Percentiles rank a stretch among this genome's conserved stretches.
These are phyloP conservation scores for Odontocerum albicorne DNA, from an alignment of 2,888 invertebrate genomes.

Conservation along the genomic window DNA sequence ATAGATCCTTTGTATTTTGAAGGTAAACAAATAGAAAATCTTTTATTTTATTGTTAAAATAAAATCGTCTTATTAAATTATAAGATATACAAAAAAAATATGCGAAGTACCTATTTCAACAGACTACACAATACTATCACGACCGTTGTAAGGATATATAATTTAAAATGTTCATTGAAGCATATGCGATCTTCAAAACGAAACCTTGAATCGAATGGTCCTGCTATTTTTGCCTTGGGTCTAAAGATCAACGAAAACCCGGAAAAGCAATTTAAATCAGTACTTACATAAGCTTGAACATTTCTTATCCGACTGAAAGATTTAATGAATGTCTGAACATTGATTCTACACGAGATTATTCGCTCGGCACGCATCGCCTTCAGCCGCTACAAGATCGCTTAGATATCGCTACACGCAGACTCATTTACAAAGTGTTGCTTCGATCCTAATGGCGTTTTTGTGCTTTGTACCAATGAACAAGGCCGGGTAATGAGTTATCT, in stretches of 20 bases:
- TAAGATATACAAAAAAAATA: too few species aligned
- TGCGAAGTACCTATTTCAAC: too few species aligned
- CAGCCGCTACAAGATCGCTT: constrained; percentile 17
- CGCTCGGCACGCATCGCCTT: constrained; percentile 28
- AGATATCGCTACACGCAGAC: constrained; percentile 23
- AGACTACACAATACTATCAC: too few species aligned
- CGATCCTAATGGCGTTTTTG: constrained; percentile 28
- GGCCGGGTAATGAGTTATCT: background rate
- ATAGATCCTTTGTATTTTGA: too few species aligned
- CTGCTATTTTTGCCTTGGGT: too few species aligned
- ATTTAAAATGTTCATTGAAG: too few species aligned
- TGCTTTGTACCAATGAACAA: constrained; percentile 22
- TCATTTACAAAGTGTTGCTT: constrained; percentile 21
- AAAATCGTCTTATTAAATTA: too few species aligned
- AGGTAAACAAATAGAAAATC: too few species aligned
- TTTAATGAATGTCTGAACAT: constrained; percentile 37
- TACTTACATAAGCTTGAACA: constrained; percentile 18
- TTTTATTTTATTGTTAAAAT: too few species aligned
- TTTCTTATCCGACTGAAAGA: constrained; percentile 32
- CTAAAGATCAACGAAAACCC: background rate
- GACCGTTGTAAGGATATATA: too few species aligned
- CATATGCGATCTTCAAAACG: too few species aligned
- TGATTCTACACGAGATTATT: constrained; percentile 33
- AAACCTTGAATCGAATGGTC: too few species aligned
- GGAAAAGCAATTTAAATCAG: constrained; percentile 18